These are phyloP conservation scores for Synanthedon tipuliformis DNA, from an alignment of 2,888 invertebrate species.

Conservation along the genomic window DNA sequence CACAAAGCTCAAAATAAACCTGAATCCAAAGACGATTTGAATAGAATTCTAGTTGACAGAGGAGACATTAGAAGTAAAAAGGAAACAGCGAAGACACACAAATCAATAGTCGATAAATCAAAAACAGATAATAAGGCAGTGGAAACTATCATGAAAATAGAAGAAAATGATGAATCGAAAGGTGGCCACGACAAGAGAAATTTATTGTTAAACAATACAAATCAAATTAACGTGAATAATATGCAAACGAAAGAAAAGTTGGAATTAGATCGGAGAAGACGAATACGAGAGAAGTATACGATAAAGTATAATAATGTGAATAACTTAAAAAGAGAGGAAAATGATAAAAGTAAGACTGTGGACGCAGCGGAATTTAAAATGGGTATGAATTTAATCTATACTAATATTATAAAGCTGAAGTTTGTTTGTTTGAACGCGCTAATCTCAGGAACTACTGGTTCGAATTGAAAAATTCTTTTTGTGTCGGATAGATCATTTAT, in stretches of 20 bases:
- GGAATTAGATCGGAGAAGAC: slow-evolving; percentile 11
- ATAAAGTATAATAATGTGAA: slow-evolving; percentile 11
- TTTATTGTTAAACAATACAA: too few relatives aligned
- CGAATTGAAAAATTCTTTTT: too few relatives aligned
- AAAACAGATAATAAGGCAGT: not conserved
- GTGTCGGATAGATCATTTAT: too few relatives aligned
- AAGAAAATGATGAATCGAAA: not conserved
- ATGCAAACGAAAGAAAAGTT: not conserved
- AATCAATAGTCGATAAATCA: not conserved
- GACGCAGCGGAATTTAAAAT: not conserved
- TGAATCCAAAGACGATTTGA: not conserved
- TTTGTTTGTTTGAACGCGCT: too few relatives aligned
- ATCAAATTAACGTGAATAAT: not conserved
- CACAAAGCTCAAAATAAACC: not conserved
- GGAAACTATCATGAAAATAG: not conserved
- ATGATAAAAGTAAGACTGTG: not conserved
- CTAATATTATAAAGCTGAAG: too few relatives aligned
- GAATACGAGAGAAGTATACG: slow-evolving; percentile 16
- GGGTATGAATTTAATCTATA: not conserved
- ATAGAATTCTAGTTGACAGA: not conserved
- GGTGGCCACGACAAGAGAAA: not conserved
- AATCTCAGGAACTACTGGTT: too few relatives aligned
- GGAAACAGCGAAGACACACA: too few relatives aligned
- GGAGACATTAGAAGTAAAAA: too few relatives aligned
- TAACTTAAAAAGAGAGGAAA: not conserved